A percentile compares a stretch with the other conserved stretches of the same genome.
Conservation (phyloP, 2,113 vertebrate genomes). For the Gymnarchus niloticus region DNA sequence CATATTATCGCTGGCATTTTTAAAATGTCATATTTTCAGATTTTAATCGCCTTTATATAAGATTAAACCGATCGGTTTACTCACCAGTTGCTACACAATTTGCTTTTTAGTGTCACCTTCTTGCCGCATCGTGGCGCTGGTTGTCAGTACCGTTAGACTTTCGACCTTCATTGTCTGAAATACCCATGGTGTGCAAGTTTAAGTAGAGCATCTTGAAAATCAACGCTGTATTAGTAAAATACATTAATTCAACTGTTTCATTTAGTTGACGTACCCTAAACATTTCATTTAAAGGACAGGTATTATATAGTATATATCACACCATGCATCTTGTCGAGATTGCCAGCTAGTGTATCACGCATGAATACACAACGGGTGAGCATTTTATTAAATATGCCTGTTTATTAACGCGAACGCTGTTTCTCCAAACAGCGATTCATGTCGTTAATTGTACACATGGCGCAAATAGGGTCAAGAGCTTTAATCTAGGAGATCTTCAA, state of each 20-base stretch:
- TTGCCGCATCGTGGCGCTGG: constrained; percentile 6
- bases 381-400: background rate
- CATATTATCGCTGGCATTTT: background rate
- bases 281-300: no score
- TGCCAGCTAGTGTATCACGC: background rate
- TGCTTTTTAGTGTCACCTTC: background rate
- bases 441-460: background rate
- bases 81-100: background rate
- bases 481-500: background rate
- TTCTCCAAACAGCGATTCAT: background rate
- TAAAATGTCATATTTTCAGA: background rate
- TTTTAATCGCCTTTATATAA: no score
- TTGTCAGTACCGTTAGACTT: background rate
- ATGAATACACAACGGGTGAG: background rate
- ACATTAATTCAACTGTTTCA: background rate
- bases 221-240: background rate
- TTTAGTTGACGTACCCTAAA: background rate
- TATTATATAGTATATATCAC: background rate
- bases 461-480: background rate
- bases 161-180: background rate
- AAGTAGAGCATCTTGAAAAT: background rate
- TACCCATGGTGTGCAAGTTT: background rate
- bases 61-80: background rate
- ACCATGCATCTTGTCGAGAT: background rate
- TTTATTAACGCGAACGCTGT: background rate